Base-by-base conservation (phyloP, 2,888 invertebrate species). In the Galeruca laticollis region DNA sequence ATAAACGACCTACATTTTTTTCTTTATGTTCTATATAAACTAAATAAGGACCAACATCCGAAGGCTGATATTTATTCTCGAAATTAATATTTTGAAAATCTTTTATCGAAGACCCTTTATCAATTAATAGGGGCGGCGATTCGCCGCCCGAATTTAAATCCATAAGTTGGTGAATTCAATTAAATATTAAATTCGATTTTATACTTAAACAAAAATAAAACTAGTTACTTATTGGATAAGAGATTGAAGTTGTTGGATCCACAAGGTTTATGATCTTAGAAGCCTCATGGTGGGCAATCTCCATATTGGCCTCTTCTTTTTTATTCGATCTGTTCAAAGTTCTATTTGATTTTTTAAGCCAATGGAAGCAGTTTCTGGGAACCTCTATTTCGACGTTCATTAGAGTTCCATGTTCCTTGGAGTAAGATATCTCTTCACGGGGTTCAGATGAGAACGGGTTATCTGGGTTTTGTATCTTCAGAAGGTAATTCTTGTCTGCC, bases 361-460 rank as follows among this genome's bases (percentile, higher is more conserved):
- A 73, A 26, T 60, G 40, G 33, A 73, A 73, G n/a, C 60, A 61
- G 0, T 64, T 73, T 43, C 73, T 73, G 15, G 73, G 73, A 2
- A 21, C 35, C 31, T 70, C 73, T 15, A 61, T 33, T 21, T 11
- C 35, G 8, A 68, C 35, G 9, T 60, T 21, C 0, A 60, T 35
- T 10, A 73, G 51, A 11, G 37, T 64, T 0, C 70, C 70, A 61
- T 65, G 68, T 35, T 74, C 74, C 43, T 70, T 70, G 2, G 72
- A 72, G 11, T 56, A 66, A 0, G 20, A 15, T 5, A 70, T 13
- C 26, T 65, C 54, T 3, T 65, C 64, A 13, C 0, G 0, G 0
- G 61, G 21, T 0, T 69, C 69, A n/a, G 1, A 0, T 10, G 64
- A 43, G n/a, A 65, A 69, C 2, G 69, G 59, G 15, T 69, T 69